Evolutionary conservation across 2,113 vertebrate species (phyloP).

Genomic region (Rhynchopsitta pachyrhyncha): DNA sequence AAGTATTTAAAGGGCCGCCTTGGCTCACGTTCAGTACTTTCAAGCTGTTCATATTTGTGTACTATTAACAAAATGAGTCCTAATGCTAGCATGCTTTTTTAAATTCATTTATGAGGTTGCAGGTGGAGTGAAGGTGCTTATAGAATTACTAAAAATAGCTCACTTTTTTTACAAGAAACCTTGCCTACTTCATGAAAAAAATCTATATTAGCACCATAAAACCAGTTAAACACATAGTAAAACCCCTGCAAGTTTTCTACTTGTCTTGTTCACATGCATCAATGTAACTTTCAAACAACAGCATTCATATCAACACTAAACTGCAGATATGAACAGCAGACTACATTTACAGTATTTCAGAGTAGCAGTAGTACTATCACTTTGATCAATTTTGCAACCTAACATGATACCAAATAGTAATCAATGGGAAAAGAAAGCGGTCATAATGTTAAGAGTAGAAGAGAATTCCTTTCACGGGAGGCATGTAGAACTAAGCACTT

Average conservation of each 20-base stretch:
- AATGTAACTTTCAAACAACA: background rate
- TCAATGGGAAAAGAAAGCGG: background rate
- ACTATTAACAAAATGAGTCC: slow-evolving; percentile 18
- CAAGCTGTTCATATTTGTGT: slow-evolving; percentile 20
- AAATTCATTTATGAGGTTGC: background rate
- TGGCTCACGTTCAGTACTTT: slow-evolving; percentile 13
- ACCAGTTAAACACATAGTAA: background rate
- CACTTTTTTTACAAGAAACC: background rate
- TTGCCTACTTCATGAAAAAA: background rate
- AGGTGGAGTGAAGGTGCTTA: background rate
- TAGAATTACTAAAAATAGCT: background rate
- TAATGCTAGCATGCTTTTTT: background rate
- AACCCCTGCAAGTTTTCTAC: background rate
- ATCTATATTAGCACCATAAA: background rate
- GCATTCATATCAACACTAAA: background rate
- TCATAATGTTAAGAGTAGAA: background rate
- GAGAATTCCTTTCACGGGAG: background rate
- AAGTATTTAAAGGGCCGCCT: slow-evolving; percentile 63
- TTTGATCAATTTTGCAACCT: background rate
- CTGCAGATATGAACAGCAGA: background rate
- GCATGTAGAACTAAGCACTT: background rate
- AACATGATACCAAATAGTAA: background rate
- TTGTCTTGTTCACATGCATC: background rate
- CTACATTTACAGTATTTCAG: background rate
- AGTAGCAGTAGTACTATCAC: background rate